Base-by-base conservation (phyloP, 2,888 invertebrate genomes). In the Amphipyra tragopoginis region DNA sequence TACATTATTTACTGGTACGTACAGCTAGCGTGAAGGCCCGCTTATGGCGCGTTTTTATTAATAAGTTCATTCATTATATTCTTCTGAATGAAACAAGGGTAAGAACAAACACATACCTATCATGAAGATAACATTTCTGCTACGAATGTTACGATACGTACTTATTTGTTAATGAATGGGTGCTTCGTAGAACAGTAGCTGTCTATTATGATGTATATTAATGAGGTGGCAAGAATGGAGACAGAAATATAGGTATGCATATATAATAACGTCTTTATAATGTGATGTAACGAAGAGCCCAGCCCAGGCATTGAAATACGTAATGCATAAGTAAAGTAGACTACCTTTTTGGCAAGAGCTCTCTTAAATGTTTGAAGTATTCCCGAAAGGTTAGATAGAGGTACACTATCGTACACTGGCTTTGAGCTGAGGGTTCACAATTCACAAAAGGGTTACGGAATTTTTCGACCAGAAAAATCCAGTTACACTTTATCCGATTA, bases 131-230 rank as follows among this genome's bases (percentile, higher is more conserved):
- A 21, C 1, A 21, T 21, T 21, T 21, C 21, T 21, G 21, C 3
- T 1, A 21, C 1, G 21, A 21, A 2, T 21, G 21, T 29, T 29
- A 29, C 7, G 29, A 7, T 43, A 21, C 14, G 15, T 14, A 42
- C 38, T 69, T 63, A 67, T 67, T 51, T 70, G 38, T 33, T 51
- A 63, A 49, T 70, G 48, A 63, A 70, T 57, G 38, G 36, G 44
- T 38, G 51, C 51, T 56, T 64, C 39, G 55, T 34, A 63, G 44
- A 39, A 43, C 21, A 42, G n/a, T 34, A 42, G 45, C 62, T 54
- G 68, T 68, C 54, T 68, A 42, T 26, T 54, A 45, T 62, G 66
- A 62, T 54, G 38, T 62, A 38, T 54, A 51, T 62, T 62, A 68
- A 68, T 68, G 68, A 62, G 40, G 15, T 36, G 26, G 21, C 33